phyloP scores from a whole-genome alignment of 2,888 invertebrate genomes.

The Lasioglossum figueresi region DNA sequence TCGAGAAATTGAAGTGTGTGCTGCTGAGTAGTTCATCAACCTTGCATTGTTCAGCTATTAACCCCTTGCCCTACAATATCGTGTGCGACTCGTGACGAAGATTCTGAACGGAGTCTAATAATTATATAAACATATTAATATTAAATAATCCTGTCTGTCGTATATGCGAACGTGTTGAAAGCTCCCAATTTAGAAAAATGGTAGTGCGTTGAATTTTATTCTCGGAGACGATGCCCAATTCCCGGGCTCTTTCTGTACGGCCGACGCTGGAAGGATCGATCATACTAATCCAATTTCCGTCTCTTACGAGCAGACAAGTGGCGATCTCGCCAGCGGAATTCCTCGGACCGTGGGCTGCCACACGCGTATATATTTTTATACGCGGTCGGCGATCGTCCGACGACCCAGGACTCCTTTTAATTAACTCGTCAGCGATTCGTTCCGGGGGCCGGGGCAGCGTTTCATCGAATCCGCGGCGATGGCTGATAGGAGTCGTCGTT shows the following conservation, averaged over 20 bases:
- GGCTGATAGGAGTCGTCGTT: conserved; percentile 19
- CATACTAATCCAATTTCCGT: neutral
- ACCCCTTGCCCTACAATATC: neutral
- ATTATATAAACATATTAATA: no score
- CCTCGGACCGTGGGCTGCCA: neutral
- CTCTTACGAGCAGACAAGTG: neutral
- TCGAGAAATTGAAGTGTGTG: neutral
- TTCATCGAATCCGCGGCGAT: conserved; percentile 12
- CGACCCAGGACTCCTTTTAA: conserved; percentile 31
- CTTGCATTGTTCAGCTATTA: neutral
- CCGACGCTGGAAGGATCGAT: neutral
- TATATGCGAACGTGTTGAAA: neutral
- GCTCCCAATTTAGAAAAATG: neutral
- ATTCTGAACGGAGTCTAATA: no score
- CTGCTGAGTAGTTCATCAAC: neutral
- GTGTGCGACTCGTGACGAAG: no score
- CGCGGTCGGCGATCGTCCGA: neutral
- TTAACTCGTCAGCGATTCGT: conserved; percentile 32
- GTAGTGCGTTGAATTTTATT: neutral
- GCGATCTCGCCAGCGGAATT: neutral
- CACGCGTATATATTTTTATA: conserved; percentile 7
- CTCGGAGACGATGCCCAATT: neutral
- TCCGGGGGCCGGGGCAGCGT: neutral
- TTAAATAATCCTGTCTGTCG: neutral
- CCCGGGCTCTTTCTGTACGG: neutral